Evolutionary conservation across 2,888 invertebrate species (phyloP).

Genomic region (Eremobia ochroleuca): DNA sequence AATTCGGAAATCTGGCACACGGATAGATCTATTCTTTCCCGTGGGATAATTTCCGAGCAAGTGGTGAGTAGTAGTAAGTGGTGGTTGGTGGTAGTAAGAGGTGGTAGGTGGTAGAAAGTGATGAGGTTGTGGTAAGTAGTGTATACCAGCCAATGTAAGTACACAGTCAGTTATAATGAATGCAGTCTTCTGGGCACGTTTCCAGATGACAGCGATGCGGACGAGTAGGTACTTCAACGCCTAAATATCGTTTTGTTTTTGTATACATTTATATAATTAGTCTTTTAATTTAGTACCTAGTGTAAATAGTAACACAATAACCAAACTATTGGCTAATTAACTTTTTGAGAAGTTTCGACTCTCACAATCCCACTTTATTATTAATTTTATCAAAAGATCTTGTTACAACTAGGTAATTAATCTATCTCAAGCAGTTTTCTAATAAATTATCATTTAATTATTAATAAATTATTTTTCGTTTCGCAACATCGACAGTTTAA

Average conservation of each 20-base stretch:
- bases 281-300: too few species aligned
- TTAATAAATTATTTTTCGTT: too few species aligned
- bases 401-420: constrained; percentile 64
- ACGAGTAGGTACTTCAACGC: too few species aligned
- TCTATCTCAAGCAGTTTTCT: constrained; percentile 71
- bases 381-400: constrained; percentile 58
- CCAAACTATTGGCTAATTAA: constrained; percentile 24
- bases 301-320: constrained; percentile 2
- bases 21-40: not conserved
- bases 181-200: too few species aligned
- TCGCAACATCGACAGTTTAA: too few species aligned
- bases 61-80: not conserved
- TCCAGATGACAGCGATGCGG: too few species aligned
- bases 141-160: not conserved
- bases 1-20: too few species aligned
- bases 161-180: not conserved
- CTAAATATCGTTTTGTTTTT: too few species aligned
- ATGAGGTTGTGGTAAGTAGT: not conserved
- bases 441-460: constrained; percentile 77
- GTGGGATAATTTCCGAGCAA: not conserved
- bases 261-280: too few species aligned
- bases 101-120: too few species aligned
- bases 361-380: constrained; percentile 55
- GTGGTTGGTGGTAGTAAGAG: too few species aligned
- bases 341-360: constrained; percentile 30